Base-by-base conservation (phyloP, 2,113 vertebrate genomes). In the Hipposideros armiger region DNA sequence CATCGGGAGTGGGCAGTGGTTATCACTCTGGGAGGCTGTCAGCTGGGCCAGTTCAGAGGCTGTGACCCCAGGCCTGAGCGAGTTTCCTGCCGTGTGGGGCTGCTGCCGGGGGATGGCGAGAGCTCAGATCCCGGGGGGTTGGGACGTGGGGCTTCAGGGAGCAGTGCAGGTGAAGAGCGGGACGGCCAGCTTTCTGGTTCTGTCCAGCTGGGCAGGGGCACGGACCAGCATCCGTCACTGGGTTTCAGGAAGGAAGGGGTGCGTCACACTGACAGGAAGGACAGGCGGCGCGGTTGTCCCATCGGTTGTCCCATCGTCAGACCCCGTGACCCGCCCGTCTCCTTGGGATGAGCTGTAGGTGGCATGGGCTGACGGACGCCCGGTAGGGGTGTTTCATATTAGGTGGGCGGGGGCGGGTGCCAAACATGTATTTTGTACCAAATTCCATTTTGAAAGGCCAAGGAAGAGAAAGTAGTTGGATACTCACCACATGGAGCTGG, bases 151-250 rank as follows among this genome's bases (percentile, higher is more conserved):
- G 15, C 11, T 32, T 32, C 26, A 5, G 58, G 20, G 56, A 26
- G 20, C 9, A 10, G 15, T 2, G 5, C 0, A 2, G 58, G 7
- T 4, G 14, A 8, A 60, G 56, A 50, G 30, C 2, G 8, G 56
- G 56, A 16, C 0, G 11, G 52, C 5, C 2, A 1, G 42, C 7
- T n/a, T 56, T 22, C 0, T 4, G 50, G 78, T 28, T 10, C 10
- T 10, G 20, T 32, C 16, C 40, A 2, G 4, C 42, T 2, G n/a
- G 58, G 28, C 13, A 5, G 50, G 91, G 89, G 20, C 28, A 3
- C 1, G 4, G 45, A 15, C 40, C 30, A 11, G 6, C 11, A 26
- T 5, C 45, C 1, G 0, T 22, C 7, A 0, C n/a, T 0, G 14
- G 69, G 45, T 83, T 56, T 85, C 40, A 56, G 83, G 77, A 56